Base-by-base conservation (phyloP, 2,113 vertebrate genomes). In the Xenus cinereus region DNA sequence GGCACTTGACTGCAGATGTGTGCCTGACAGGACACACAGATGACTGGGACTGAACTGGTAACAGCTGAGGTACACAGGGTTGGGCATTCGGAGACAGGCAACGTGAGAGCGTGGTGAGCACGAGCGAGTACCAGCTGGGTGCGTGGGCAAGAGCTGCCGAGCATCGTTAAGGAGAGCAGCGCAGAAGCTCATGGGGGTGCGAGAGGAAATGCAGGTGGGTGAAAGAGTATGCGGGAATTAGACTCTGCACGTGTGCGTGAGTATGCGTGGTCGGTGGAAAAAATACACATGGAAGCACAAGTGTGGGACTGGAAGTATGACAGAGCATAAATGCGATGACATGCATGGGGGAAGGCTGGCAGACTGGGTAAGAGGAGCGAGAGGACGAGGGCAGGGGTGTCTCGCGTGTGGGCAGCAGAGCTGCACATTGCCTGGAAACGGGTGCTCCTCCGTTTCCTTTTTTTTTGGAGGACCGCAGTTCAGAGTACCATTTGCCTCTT, bases 291-390 rank as follows among this genome's bases (percentile, higher is more conserved):
- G 41, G 80, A 60, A 43, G 37, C 6, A 3, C 1, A 4, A 35
- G 12, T 22, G 60, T 51, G 57, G 75, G 59, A 57, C 22, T 43
- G 56, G 32, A 77, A 51, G 27, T 21, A 5, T 6, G n/a, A 41
- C 0, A 0, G 41, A n/a, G 33, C 9, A 8, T 14, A 30, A 35
- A 41, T 4, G 1, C 41, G 63, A 45, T 8, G 64, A 43, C 13
- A 7, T 16, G 73, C 4, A 20, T 2, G 2, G 51, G 64, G 28
- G 56, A 54, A 63, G 56, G 46, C 45, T 39, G 43, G 67, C 59
- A 71, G 76, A 23, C 39, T 12, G n/a, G 16, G 27, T 53, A 28
- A 39, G 24, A 51, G 23, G 21, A 22, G 18, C 0, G 37, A 28
- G 53, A 82, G 33, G 53, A 46, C 4, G 4, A 54, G 23, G 1